Conservation (phyloP, 2,797 vertebrate genomes). For the Jordanella pulchra region DNA sequence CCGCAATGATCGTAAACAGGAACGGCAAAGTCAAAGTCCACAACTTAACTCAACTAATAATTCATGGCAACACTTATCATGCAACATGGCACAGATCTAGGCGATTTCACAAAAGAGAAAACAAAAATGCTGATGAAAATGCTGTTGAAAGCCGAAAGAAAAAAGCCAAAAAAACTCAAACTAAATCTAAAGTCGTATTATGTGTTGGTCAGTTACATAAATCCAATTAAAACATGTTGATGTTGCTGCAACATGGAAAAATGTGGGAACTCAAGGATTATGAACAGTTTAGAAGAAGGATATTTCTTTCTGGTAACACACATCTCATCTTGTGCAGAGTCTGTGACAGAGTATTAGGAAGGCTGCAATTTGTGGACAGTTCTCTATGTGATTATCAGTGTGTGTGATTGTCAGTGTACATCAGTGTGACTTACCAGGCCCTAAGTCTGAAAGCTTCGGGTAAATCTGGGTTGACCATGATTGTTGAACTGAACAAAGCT, state of each 20-base stretch:
- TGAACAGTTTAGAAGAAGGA: constrained; percentile 1
- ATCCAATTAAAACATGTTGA: not conserved
- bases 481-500: constrained; percentile 85
- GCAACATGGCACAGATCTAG: not conserved
- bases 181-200: not conserved
- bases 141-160: too few relatives aligned
- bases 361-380: not conserved
- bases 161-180: not conserved
- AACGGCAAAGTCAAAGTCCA: not conserved
- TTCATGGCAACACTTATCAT: not conserved
- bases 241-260: not conserved
- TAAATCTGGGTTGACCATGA: constrained; percentile 90
- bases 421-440: constrained; percentile 83
- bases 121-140: not conserved
- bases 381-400: constrained; percentile 17
- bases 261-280: not conserved
- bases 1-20: not conserved
- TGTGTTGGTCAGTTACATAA: not conserved
- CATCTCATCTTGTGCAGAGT: not conserved
- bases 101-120: not conserved
- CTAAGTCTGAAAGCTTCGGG: constrained; percentile 89
- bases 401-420: constrained; percentile 14
- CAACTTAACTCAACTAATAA: not conserved
- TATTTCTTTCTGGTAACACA: not conserved
- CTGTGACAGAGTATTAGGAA: constrained; percentile 6